Evolutionary conservation across 2,888 invertebrate species (phyloP).

Genomic region (Apodemia duryi): DNA sequence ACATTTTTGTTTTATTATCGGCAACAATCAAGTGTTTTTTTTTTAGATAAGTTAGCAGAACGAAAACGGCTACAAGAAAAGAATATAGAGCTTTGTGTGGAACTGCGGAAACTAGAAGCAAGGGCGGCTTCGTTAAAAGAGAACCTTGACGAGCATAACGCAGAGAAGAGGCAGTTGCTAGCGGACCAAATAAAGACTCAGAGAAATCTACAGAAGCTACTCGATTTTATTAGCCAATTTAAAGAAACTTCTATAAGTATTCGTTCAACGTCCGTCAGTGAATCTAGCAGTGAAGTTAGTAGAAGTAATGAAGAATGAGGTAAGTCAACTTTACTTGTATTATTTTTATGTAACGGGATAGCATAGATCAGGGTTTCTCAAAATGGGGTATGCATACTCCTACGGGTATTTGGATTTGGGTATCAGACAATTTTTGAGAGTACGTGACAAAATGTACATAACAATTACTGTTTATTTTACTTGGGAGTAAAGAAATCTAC

Average conservation of each 20-base stretch:
- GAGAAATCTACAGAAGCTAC: conserved; percentile 68
- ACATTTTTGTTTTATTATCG: too few relatives aligned
- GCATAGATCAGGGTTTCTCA: too few relatives aligned
- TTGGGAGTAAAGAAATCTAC: too few relatives aligned
- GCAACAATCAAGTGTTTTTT: conserved; percentile 7
- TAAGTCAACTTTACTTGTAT: conserved; percentile 27
- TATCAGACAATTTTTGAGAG: too few relatives aligned
- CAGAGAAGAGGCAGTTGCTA: conserved; percentile 64
- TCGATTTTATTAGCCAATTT: conserved; percentile 73
- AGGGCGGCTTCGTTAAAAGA: conserved; percentile 66
- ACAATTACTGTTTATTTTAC: too few relatives aligned
- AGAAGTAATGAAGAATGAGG: conserved; percentile 68
- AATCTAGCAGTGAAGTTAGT: conserved; percentile 64
- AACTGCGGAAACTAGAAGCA: conserved; percentile 64
- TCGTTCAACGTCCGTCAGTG: conserved; percentile 60
- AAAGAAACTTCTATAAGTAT: conserved; percentile 67
- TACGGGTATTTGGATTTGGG: too few relatives aligned
- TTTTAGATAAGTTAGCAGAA: conserved; percentile 66
- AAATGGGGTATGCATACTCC: too few relatives aligned
- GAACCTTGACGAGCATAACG: conserved; percentile 67
- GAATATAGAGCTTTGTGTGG: conserved; percentile 66
- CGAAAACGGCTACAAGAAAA: conserved; percentile 66
- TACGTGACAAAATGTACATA: too few relatives aligned
- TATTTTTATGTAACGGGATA: too few relatives aligned
- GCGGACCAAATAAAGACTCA: conserved; percentile 71